phyloP scores from a whole-genome alignment of 2,888 invertebrate genomes.

The Eristalis intricaria region DNA sequence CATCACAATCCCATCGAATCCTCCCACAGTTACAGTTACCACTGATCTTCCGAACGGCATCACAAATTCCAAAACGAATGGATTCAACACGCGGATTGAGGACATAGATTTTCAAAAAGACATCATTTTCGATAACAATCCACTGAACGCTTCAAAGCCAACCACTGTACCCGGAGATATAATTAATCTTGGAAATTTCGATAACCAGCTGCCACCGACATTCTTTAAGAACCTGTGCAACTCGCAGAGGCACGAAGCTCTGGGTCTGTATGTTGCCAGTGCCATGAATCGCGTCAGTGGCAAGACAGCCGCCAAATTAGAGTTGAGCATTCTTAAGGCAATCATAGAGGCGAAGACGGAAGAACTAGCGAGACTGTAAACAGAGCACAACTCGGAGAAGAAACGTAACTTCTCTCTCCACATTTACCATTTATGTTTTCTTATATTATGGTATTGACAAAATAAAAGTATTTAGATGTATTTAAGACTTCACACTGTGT shows the following conservation, averaged over 20 bases:
- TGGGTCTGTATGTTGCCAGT: slow-evolving; percentile 80
- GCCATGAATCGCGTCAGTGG: slow-evolving; percentile 79
- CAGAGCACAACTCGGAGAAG: background rate
- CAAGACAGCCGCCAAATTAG: slow-evolving; percentile 78
- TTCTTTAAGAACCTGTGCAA: slow-evolving; percentile 80
- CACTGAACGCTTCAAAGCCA: slow-evolving; percentile 49
- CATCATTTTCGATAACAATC: slow-evolving; percentile 77
- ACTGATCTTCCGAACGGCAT: slow-evolving; percentile 73
- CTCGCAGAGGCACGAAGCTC: slow-evolving; percentile 78
- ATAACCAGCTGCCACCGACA: slow-evolving; percentile 79
- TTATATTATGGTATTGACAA: slow-evolving; percentile 50
- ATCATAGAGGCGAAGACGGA: slow-evolving; percentile 80
- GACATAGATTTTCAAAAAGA: slow-evolving; percentile 79
- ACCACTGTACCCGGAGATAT: slow-evolving; percentile 73
- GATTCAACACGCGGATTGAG: slow-evolving; percentile 78
- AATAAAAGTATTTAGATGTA: slow-evolving; percentile 64
- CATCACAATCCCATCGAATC: slow-evolving; percentile 78
- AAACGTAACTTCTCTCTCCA: background rate
- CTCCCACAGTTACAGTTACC: slow-evolving; percentile 44
- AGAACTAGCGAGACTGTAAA: slow-evolving; percentile 75
- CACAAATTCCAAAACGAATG: slow-evolving; percentile 75
- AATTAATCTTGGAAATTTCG: slow-evolving; percentile 79
- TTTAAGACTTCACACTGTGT: background rate
- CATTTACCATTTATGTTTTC: background rate
- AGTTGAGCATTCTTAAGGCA: slow-evolving; percentile 79